Conservation (phyloP, 1,140 invertebrate species). For the Ptiloglossa arizonensis region DNA sequence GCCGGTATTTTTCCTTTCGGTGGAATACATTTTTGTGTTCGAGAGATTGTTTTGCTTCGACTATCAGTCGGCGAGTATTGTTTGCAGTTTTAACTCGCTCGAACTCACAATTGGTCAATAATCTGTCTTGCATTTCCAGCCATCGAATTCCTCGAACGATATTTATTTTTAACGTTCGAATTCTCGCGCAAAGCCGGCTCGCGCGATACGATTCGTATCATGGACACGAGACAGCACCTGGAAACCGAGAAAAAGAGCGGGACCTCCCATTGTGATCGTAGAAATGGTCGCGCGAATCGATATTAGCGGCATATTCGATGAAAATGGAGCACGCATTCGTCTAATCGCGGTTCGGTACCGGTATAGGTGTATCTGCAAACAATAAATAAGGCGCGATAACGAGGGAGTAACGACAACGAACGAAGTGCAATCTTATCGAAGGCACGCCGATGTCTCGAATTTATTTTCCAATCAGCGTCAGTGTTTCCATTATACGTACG, state of each 20-base stretch:
- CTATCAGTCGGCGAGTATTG: neutral
- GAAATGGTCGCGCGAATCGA: neutral
- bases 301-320: neutral
- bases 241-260: neutral
- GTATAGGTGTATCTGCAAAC: slow-evolving; percentile 47
- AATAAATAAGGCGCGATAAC: slow-evolving; percentile 63
- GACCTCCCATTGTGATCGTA: neutral
- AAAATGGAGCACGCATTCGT: slow-evolving; percentile 24
- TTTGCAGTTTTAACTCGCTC: neutral
- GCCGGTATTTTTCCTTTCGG: neutral
- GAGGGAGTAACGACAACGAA: slow-evolving; percentile 47
- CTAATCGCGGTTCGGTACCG: slow-evolving; percentile 26
- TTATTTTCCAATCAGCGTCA: slow-evolving; percentile 61
- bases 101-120: neutral
- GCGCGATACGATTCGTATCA: slow-evolving; percentile 9
- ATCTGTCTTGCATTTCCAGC: neutral
- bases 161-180: slow-evolving; percentile 31
- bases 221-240: neutral
- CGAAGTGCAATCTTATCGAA: slow-evolving; percentile 64
- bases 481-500: slow-evolving; percentile 50
- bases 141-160: neutral
- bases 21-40: neutral
- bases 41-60: slow-evolving; percentile 16
- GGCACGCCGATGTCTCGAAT: slow-evolving; percentile 59
- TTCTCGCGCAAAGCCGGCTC: slow-evolving; percentile 10